Evolutionary conservation across 2,113 vertebrate species (phyloP), one percentile per base, ranked within the genome.

Genomic region (Cynocephalus volans): DNA sequence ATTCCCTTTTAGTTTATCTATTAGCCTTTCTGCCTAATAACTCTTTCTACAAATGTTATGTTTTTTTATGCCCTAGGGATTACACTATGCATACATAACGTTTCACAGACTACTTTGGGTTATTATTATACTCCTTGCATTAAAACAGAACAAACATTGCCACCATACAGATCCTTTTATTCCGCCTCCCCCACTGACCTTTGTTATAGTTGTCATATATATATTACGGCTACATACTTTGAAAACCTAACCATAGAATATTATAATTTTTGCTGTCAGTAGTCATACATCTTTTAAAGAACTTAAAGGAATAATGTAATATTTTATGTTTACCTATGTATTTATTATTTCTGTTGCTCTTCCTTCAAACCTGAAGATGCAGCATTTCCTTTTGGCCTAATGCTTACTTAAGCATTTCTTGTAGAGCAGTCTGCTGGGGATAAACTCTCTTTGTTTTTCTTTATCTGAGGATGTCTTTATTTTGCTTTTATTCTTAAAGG

Each of bases 401-500:
- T 85, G 69, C 17, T 80, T 77, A n/a, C 41, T 87, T 41, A 56
- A 54, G 21, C 69, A 33, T 88, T 90, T 96, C 81, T 90, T 84
- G 2, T 67, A 79, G 9, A 81, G 10, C 15, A 91, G 21, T 88
- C 70, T 73, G 15, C 65, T 92, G 41, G 13, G 28, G 31, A 58
- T 80, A 77, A 54, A 65, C 17, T 70, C 24, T 67, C n/a, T 93
- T 83, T 85, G 19, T 91, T 90, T 88, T 62, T 58, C 50, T 79
- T 96, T 69, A 85, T 80, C n/a, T 88, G 33, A 70, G n/a, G 76
- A 56, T 84, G n/a, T 69, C 15, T 92, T 93, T 92, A 89, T 92
- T 95, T 95, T 84, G 19, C 83, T 92, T 88, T 88, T 7, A 88
- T 97, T 95, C 31, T 31, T 91, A 41, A 84, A 69, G 48, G 50